Conservation (phyloP, 2,113 vertebrate genomes). For the Sebastes schlegelii region DNA sequence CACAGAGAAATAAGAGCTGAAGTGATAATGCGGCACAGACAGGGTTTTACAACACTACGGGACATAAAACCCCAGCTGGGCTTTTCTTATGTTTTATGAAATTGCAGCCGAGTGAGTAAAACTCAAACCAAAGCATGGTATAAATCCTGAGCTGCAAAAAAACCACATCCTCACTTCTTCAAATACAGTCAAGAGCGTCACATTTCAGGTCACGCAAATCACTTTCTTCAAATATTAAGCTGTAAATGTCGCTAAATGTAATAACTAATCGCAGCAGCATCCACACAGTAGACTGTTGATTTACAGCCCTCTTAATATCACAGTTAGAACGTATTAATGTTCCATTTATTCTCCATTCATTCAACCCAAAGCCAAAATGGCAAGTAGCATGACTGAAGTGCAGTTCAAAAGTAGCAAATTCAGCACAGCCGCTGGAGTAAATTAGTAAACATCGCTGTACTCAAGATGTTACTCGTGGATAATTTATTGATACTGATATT, state of each 20-base stretch:
- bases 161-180: background rate
- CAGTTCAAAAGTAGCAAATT: background rate
- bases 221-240: background rate
- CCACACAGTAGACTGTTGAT: background rate
- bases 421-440: background rate
- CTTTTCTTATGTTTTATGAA: constrained; percentile 38
- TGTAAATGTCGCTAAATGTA: background rate
- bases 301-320: background rate
- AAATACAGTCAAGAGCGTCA: background rate
- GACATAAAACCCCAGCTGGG: constrained; percentile 50
- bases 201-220: background rate
- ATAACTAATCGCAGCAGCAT: background rate
- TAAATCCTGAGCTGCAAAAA: constrained; percentile 19
- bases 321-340: background rate
- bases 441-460: no score
- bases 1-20: constrained; percentile 21
- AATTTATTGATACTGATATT: background rate
- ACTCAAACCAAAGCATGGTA: constrained; percentile 17
- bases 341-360: background rate
- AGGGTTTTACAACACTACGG: constrained; percentile 42
- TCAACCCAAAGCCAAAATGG: background rate
- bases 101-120: constrained; percentile 39
- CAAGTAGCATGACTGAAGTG: background rate
- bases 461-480: background rate
- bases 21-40: constrained; percentile 41